Conservation (phyloP, 1,140 invertebrate genomes). For the Galleria mellonella region DNA sequence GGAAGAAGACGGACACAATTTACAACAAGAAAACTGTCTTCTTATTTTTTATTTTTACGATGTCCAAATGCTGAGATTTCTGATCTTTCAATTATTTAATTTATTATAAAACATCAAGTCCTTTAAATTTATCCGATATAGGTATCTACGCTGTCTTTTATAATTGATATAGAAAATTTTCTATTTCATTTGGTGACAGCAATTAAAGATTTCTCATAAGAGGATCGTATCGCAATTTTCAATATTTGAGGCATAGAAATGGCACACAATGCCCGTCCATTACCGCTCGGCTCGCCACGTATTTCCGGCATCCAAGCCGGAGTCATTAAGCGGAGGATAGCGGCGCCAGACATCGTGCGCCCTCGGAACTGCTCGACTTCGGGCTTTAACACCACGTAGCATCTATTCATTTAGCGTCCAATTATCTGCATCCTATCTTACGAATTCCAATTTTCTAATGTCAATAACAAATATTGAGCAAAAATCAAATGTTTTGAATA, state of each 20-base stretch:
- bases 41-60: too few relatives aligned
- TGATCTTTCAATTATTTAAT: too few relatives aligned
- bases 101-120: too few relatives aligned
- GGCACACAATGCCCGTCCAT: constrained; percentile 53
- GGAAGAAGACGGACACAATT: too few relatives aligned
- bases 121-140: too few relatives aligned
- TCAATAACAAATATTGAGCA: constrained; percentile 10
- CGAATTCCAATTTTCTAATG: neutral
- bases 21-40: too few relatives aligned
- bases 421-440: constrained; percentile 30
- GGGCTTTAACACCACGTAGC: too few relatives aligned
- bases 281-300: constrained; percentile 53
- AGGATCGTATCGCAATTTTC: constrained; percentile 52
- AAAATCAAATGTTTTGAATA: too few relatives aligned
- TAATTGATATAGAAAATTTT: constrained; percentile 5
- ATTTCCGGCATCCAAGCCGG: constrained; percentile 59
- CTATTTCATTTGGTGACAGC: constrained; percentile 6
- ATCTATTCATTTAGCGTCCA: constrained; percentile 44
- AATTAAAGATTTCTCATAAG: constrained; percentile 44
- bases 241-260: constrained; percentile 59
- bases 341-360: constrained; percentile 13
- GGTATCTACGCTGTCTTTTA: neutral
- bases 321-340: constrained; percentile 53
- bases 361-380: too few relatives aligned
- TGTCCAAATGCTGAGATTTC: too few relatives aligned